Evolutionary conservation across 2,797 vertebrate genomes (phyloP), one percentile per base, ranked within the genome.

Genomic region (Nyctalus aviator): DNA sequence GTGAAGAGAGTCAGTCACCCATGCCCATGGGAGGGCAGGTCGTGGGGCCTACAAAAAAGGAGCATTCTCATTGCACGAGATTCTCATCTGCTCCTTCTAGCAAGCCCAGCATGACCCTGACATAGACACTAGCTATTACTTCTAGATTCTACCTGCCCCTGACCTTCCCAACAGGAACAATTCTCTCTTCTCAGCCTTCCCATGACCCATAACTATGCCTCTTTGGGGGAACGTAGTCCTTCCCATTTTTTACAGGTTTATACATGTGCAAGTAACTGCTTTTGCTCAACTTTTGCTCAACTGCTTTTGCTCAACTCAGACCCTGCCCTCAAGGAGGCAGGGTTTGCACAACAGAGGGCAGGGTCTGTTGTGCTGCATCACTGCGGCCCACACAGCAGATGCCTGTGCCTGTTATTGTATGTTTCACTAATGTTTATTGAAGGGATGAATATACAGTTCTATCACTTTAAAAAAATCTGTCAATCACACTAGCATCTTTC

Each of bases 11-110:
- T 93, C 66, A 93, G 90, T 93, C 66, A 69, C 78, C 75, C 15
- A 0, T 37, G 66, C 37, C 90, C 86, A 25, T 6, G 41, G 94
- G 88, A 95, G 78, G 89, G 53, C 95, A 94, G 85, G 91, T 94
- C 27, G 0, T 55, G 78, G 46, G 87, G 91, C 68, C 88, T 53
- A 96, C 17, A 78, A 94, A 97, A 68, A 92, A 87, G 15, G 30
- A 79, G 95, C 88, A 81, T 86, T 96, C 81, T 96, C 57, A 73
- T 93, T 91, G 93, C 30, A 69, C 20, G 25, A 69, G 87, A 93
- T 94, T 90, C 84, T 94, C 88, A 88, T 88, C 93, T 88, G 32
- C 44, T 94, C 48, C 35, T 91, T 88, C 64, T 68, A 89, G 90
- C 85, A 91, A 92, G 41, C 73, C 73, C 64, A 94, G 85, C 76